Base-by-base conservation (phyloP, 2,888 invertebrate genomes). In the Sarcophaga variegata region DNA sequence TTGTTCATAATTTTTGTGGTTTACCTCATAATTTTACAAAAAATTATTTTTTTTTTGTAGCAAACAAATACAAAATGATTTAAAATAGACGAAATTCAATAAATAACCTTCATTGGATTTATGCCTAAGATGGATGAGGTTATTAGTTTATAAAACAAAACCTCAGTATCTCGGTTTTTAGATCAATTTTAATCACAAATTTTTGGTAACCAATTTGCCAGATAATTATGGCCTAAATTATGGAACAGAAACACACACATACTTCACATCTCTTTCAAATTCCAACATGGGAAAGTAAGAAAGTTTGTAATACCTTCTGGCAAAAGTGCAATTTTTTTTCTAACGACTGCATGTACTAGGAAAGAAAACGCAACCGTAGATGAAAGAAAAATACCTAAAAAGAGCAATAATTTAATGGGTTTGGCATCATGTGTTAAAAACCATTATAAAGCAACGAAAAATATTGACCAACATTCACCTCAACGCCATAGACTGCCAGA, bases 391-490 rank as follows among this genome's bases (percentile, higher is more conserved):
- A 54, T 14, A 67, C 10, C 12, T 17, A 71, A 72, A 64, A 54
- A 27, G 49, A 25, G 72, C 66, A 72, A 77, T 72, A 64, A 66
- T 77, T 72, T 79, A 79, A 79, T 82, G 75, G 77, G 81, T 62
- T 85, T 81, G 85, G 77, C 81, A 81, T 85, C 75, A 70, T 82
- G 81, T 75, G 70, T 71, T 60, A 5, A 14, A 54, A 54, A 54
- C 72, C 76, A 59, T 47, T 11, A 64, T 59, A 25, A 10, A 78
- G 62, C 49, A 72, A 72, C 27, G 14, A 54, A 54, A 76, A 54
- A 76, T 71, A 71, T 76, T 81, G 49, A 76, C 37, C 76, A 75
- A 80, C 70, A 20, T 62, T 64, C 79, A 79, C 25, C 74, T 54
- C 74, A 70, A 64, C 80, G 27, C 64, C 37, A 75, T 47, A 81